Evolutionary conservation across 1,140 invertebrate species (phyloP), one percentile per base, ranked within the genome.

Genomic region (Leptestheria dahalacensis): DNA sequence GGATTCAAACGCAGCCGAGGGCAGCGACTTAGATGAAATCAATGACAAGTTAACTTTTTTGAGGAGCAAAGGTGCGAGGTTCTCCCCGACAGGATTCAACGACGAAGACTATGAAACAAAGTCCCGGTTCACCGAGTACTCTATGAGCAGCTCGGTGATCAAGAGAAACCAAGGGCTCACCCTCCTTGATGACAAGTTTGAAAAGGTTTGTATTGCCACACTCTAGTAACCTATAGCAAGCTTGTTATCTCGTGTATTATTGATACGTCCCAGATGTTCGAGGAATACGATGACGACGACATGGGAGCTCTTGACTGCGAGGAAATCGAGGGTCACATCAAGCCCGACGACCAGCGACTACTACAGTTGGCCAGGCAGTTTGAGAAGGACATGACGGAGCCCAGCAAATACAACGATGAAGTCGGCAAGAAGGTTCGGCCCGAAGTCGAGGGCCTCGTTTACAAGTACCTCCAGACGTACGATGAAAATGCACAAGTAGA

Each of bases 111-210:
- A n/a, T n/a, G 86, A 93, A 70, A 86, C 84, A 0, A 91, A 87
- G 70, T 89, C 91, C 0, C 73, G 83, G 18, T 96, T 96, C 71
- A 95, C 92, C 0, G 83, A 90, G 66, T 97, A 95, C 72, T 96
- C 92, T 0, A 88, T 97, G 82, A 86, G 85, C 0, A 94, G 89
- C 49, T 93, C 90, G 66, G 84, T 94, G 0, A 88, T 97, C 2
- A 77, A 78, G 59, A 79, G 93, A 64, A 95, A 92, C 73, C 79
- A 91, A 58, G 83, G 88, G 52, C 74, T 96, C 0, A 78, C 82
- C 0, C 68, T 91, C 26, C 70, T 97, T 0, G 94, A 97, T 78
- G 83, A 92, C 67, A 79, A 82, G 67, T 97, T 97, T 78, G 93
- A 97, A 74, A 81, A 84, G 73, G 88, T 91, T 65, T 64, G 48